These are phyloP conservation scores for Rhagonycha lutea DNA, from an alignment of 2,888 invertebrate species.

Conservation along the genomic window DNA sequence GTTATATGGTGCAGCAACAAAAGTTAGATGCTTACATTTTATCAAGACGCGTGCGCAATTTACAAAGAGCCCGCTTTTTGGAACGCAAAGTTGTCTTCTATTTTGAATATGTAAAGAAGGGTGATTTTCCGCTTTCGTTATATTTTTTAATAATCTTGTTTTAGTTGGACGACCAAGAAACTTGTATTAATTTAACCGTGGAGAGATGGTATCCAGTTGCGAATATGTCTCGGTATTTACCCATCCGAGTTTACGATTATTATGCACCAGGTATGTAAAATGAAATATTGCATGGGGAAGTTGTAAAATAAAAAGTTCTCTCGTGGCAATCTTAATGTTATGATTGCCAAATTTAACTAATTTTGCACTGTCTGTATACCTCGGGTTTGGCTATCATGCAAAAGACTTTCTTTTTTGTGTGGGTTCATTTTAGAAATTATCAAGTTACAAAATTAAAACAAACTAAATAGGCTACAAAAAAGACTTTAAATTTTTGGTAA, in stretches of 20 bases:
- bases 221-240: constrained; percentile 91
- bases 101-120: constrained; percentile 82
- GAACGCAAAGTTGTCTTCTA: constrained; percentile 88
- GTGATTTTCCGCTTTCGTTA: not conserved
- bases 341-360: no score
- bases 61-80: constrained; percentile 83
- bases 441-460: no score
- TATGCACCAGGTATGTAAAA: constrained; percentile 84
- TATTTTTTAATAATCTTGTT: constrained; percentile 34
- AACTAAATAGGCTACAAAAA: no score
- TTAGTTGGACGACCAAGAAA: constrained; percentile 80
- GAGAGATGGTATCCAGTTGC: constrained; percentile 96
- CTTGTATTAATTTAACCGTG: constrained; percentile 90
- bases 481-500: no score
- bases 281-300: no score
- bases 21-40: constrained; percentile 83
- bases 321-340: no score
- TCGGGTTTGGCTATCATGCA: no score
- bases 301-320: no score
- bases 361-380: no score
- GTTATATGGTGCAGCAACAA: constrained; percentile 90
- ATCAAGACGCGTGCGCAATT: constrained; percentile 75
- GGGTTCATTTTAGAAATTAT: no score
- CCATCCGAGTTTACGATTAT: constrained; percentile 91
- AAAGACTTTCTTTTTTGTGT: no score